Base-by-base conservation (phyloP, 2,113 vertebrate genomes). In the Tyto alba region DNA sequence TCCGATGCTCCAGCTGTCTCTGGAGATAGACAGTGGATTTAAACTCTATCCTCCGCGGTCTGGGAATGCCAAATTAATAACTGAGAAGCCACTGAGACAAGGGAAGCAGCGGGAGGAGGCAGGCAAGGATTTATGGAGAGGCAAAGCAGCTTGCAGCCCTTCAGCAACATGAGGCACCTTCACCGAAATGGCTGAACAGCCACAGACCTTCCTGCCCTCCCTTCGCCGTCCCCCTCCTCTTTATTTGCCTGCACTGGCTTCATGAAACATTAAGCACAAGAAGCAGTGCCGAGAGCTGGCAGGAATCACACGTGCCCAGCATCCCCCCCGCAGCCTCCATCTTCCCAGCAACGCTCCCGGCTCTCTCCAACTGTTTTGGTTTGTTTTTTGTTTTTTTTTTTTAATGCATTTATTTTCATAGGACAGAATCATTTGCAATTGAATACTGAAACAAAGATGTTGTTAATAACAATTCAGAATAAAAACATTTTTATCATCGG, bases 21-120 rank as follows among this genome's bases (percentile, higher is more conserved):
- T 1, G 3, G 83, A 68, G 53, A 50, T 0, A n/a, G 47, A 36
- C 0, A 1, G 66, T 0, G 1, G 81, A 78, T 94, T 89, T 57
- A 11, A 81, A 77, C 34, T 15, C 55, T 17, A 12, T 50, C 30
- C 88, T 73, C 53, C 2, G 0, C 2, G 6, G 62, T 27, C 59
- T 29, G 41, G 66, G 57, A 88, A 94, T 23, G 71, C 40, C 9
- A 5, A 91, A 88, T 83, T 64, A 94, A 77, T 69, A 92, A 76
- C 23, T 0, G 0, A 93, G 45, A 79, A 85, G 78, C 8, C n/a
- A 34, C 19, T n/a, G 64, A 63, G 64, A 63, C 38, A 71, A 52
- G 55, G 40, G 68, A 80, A 75, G 66, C 47, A 85, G 56, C 1
- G 2, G 36, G 60, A 88, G 41, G 78, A 91, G 36, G 88, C 66